Evolutionary conservation across 1,140 invertebrate genomes (phyloP), one percentile per base, ranked within the genome.

Genomic region (Penaeus indicus): DNA sequence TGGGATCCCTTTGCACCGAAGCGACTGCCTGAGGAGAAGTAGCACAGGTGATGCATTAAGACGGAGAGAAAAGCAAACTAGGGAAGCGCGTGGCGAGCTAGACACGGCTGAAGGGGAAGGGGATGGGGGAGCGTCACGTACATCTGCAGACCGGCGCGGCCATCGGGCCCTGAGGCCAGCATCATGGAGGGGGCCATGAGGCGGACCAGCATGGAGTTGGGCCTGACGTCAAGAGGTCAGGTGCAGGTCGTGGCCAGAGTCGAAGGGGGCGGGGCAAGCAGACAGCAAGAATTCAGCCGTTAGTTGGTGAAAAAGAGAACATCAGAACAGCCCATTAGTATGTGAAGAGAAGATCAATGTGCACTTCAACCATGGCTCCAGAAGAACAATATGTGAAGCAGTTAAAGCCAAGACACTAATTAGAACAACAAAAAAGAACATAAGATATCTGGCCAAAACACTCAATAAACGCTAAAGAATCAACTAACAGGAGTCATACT

Each of bases 201-300:
- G 87, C 87, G 87, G 72, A 84, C 87, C 87, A 88, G 81, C 87
- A 88, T 84, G 72, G 87, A 88, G 87, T 88, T 88, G 64, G 87
- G 87, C 87, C 87, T 88, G 87, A 79, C 87, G 80, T 83, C 60
- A 83, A 79, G 72, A 54, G 75, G 86, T 63, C 80, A 88, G 60
- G 54, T 77, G 67, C 21, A 54, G 61, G 80, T 61, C 21, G 60
- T 81, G 32, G 62, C 80, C 86, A 82, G 81, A 83, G 86, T 61
- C 79, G 86, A 60, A 69, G 85, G 64, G 85, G 78, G 54, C 64
- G 78, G 85, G 64, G 85, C 85, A 86, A 77, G 77, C 79, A 83
- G 54, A 88, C 87, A 88, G 69, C 87, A 88, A 88, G 54, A 77
- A 88, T 82, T 72, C 87, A 88, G 87, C 84, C 87, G 69, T 88